Evolutionary conservation across 2,113 vertebrate genomes (phyloP).

Genomic region (Phrynosoma blainvillii): DNA sequence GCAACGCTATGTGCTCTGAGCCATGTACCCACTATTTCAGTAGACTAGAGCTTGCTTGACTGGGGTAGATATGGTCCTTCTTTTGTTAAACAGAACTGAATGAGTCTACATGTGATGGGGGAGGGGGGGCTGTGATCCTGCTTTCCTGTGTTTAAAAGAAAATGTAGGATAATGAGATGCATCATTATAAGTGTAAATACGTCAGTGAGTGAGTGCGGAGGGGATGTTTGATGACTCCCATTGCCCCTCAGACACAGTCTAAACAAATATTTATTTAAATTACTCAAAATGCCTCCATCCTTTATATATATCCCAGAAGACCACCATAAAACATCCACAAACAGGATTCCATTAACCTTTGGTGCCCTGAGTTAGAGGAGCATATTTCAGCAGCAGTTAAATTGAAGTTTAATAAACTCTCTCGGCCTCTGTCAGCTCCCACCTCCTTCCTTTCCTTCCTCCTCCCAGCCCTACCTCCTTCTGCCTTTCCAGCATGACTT

Average conservation of each 20-base stretch:
- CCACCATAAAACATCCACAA: conserved; percentile 50
- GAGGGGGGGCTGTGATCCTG: neutral
- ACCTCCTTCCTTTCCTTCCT: neutral
- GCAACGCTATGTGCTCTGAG: neutral
- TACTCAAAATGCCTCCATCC: conserved; percentile 21
- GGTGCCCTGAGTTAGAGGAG: conserved; percentile 43
- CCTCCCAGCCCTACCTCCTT: neutral
- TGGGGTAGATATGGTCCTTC: neutral
- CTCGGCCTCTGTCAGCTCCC: conserved; percentile 13
- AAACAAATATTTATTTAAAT: conserved; percentile 65
- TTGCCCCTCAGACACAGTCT: conserved; percentile 47
- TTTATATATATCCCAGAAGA: conserved; percentile 55
- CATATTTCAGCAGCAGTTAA: conserved; percentile 52
- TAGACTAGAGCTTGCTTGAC: neutral
- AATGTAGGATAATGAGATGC: neutral
- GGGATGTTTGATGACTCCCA: conserved; percentile 37
- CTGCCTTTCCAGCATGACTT: neutral
- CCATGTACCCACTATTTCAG: neutral
- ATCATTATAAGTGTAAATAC: neutral
- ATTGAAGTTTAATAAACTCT: conserved; percentile 53
- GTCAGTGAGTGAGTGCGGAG: conserved; percentile 13
- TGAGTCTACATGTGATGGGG: no score
- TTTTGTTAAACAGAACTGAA: neutral
- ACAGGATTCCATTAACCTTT: conserved; percentile 47
- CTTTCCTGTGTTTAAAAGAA: neutral